Conservation (phyloP, 2,797 vertebrate species). For the Calcarius lapponicus region DNA sequence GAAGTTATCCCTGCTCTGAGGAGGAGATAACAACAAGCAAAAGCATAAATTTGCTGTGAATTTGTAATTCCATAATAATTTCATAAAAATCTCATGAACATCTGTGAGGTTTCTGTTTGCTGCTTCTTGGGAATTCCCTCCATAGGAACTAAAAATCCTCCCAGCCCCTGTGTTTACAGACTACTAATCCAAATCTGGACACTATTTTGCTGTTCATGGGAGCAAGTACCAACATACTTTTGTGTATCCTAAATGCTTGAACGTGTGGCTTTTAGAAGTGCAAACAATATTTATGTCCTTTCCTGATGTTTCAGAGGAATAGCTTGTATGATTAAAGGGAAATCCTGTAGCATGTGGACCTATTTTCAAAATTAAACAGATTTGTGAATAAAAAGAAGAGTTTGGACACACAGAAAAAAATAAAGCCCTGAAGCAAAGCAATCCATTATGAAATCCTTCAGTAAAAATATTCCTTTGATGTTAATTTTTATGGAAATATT, state of each 20-base stretch:
- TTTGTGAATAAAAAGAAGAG: background rate
- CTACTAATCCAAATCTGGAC: background rate
- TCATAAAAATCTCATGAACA: background rate
- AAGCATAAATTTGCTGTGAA: background rate
- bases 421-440: background rate
- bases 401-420: background rate
- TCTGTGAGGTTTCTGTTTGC: background rate
- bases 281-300: background rate
- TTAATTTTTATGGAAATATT: conserved; percentile 11
- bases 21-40: background rate
- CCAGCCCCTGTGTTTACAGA: background rate
- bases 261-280: background rate
- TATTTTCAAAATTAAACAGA: background rate
- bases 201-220: background rate
- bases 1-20: background rate
- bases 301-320: background rate
- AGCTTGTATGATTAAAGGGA: background rate
- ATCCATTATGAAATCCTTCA: background rate
- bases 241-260: background rate
- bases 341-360: background rate
- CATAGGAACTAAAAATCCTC: background rate
- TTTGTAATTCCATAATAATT: background rate
- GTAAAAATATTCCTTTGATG: background rate
- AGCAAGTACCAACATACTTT: background rate
- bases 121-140: background rate